A percentile compares a stretch with the other conserved stretches of the same genome.
Evolutionary conservation across 2,888 invertebrate species (phyloP).

Genomic region (Epirrhoe tristata): DNA sequence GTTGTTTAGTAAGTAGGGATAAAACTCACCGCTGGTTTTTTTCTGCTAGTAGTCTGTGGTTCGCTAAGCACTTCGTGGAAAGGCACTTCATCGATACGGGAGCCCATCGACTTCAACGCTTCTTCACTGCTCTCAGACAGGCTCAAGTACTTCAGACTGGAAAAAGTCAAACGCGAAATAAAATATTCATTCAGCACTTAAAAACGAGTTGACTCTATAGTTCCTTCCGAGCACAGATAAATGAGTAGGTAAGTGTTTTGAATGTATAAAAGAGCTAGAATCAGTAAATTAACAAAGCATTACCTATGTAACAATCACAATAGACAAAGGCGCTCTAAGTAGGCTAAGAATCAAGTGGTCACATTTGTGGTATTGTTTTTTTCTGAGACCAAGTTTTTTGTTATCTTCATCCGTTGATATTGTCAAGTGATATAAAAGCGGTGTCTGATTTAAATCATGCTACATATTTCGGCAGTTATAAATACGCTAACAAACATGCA

Average conservation of each 20-base stretch:
- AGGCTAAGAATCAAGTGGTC: slow-evolving; percentile 4
- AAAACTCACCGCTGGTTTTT: slow-evolving; percentile 59
- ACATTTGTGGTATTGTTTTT: neutral
- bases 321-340: neutral
- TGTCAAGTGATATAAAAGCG: neutral
- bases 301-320: too few relatives aligned
- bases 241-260: too few relatives aligned
- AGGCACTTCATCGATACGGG: slow-evolving; percentile 59
- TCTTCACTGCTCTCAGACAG: slow-evolving; percentile 73
- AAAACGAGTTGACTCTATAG: too few relatives aligned
- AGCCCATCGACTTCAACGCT: slow-evolving; percentile 50
- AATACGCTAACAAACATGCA: neutral
- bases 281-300: too few relatives aligned
- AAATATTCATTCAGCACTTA: neutral
- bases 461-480: neutral
- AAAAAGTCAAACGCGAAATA: slow-evolving; percentile 2
- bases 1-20: neutral
- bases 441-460: neutral
- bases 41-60: slow-evolving; percentile 53
- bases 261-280: too few relatives aligned
- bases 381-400: neutral
- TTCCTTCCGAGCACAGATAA: too few relatives aligned
- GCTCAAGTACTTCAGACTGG: slow-evolving; percentile 88
- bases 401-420: neutral
- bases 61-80: slow-evolving; percentile 57